phyloP scores from a whole-genome alignment of 2,888 invertebrate genomes.

The Malacosoma neustria region DNA sequence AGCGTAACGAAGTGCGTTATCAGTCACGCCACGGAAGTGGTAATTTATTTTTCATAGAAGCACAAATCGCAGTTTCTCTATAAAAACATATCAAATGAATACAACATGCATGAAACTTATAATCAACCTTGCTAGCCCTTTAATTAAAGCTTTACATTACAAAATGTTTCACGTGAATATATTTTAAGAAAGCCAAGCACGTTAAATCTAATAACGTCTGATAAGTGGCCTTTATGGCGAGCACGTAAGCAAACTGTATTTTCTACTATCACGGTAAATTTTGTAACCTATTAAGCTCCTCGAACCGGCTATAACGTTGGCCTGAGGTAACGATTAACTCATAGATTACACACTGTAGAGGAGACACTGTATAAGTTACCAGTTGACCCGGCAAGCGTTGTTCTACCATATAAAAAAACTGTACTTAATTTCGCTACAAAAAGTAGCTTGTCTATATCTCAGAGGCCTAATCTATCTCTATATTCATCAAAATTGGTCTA shows the following conservation, averaged over 20 bases:
- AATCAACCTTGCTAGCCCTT: neutral
- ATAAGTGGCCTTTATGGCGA: slow-evolving; percentile 50
- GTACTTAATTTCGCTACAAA: no score
- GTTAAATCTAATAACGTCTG: slow-evolving; percentile 50
- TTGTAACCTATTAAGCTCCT: slow-evolving; percentile 72
- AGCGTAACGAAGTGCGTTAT: no score
- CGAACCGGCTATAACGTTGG: slow-evolving; percentile 71
- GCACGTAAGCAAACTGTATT: slow-evolving; percentile 68
- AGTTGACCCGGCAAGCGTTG: no score
- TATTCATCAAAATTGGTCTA: no score
- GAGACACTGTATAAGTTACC: neutral
- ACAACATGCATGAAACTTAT: no score
- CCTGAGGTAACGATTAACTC: slow-evolving; percentile 69
- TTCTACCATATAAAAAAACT: no score
- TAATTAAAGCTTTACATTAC: neutral
- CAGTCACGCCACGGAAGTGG: no score
- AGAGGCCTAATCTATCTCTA: no score
- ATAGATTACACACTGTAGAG: slow-evolving; percentile 38
- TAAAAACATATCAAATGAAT: no score
- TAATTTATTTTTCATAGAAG: no score
- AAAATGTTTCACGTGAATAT: neutral
- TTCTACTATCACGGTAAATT: slow-evolving; percentile 71
- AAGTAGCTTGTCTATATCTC: no score
- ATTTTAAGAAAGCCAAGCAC: neutral
- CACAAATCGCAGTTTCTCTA: no score